Percentiles rank a stretch among this genome's conserved stretches.
Conservation (phyloP, 2,888 invertebrate genomes). For the Ophion obscuratus region DNA sequence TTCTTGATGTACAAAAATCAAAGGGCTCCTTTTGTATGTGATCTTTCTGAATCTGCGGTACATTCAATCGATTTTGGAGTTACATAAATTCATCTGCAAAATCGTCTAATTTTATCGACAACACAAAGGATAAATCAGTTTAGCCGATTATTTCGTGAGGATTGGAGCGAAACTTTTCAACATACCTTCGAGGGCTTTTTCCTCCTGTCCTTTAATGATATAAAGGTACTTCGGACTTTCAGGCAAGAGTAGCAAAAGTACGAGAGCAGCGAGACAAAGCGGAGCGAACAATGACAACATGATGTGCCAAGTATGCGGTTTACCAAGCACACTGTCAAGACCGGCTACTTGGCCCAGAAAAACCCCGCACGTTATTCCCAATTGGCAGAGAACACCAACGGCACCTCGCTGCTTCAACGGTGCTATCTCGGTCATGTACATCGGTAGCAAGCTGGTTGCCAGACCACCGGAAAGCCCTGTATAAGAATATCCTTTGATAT, state of each 20-base stretch:
- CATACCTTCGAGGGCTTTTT: constrained; percentile 88
- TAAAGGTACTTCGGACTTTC: constrained; percentile 96
- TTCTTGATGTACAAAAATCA: too few relatives aligned
- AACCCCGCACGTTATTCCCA: constrained; percentile 92
- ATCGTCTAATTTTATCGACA: too few relatives aligned
- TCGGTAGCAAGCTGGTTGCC: constrained; percentile 93
- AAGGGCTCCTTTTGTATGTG: too few relatives aligned
- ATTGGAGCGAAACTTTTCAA: constrained; percentile 8
- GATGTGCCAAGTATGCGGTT: constrained; percentile 90
- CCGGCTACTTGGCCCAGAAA: constrained; percentile 90
- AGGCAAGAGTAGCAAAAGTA: constrained; percentile 89
- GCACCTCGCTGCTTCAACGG: constrained; percentile 92
- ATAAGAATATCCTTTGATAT: constrained; percentile 14
- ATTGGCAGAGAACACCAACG: constrained; percentile 92
- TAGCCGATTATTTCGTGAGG: too few relatives aligned
- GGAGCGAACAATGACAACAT: constrained; percentile 89
- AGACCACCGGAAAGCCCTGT: constrained; percentile 87
- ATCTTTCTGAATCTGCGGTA: too few relatives aligned
- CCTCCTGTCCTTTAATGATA: constrained; percentile 88
- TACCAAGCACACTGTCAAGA: constrained; percentile 88
- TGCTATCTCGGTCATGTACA: constrained; percentile 95
- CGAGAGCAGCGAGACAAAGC: constrained; percentile 88
- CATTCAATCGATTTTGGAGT: too few relatives aligned
- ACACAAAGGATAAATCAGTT: too few relatives aligned
- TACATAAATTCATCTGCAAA: too few relatives aligned